Evolutionary conservation across 2,888 invertebrate species (phyloP).

Genomic region (Cheilosia urbana): DNA sequence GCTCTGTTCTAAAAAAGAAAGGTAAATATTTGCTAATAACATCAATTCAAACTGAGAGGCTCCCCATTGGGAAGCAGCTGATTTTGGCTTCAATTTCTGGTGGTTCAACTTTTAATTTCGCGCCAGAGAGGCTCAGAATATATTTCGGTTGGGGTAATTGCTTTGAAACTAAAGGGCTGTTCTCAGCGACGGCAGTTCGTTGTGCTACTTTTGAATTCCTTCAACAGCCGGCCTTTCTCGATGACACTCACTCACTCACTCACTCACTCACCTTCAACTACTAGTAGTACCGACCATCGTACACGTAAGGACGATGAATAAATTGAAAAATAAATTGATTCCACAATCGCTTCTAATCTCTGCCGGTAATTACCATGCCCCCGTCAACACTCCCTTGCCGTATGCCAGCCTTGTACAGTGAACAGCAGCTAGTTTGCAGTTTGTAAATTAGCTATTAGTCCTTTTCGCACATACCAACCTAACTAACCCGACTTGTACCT

Average conservation of each 20-base stretch:
- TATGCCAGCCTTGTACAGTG: background rate
- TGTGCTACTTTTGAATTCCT: too few relatives aligned
- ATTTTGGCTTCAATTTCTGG: too few relatives aligned
- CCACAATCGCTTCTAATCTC: conserved; percentile 2
- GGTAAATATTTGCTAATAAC: background rate
- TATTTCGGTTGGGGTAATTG: too few relatives aligned
- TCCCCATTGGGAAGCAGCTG: background rate
- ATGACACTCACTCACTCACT: background rate
- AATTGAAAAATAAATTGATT: conserved; percentile 6
- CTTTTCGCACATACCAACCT: conserved; percentile 10
- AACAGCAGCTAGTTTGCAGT: background rate
- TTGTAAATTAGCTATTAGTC: conserved; percentile 58
- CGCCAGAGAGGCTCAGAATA: too few relatives aligned
- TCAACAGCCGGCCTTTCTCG: too few relatives aligned
- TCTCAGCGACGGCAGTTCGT: too few relatives aligned
- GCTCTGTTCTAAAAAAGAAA: background rate
- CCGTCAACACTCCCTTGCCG: background rate
- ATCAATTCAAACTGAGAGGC: background rate
- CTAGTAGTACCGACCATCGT: background rate
- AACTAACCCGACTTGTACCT: background rate
- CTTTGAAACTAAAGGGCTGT: too few relatives aligned
- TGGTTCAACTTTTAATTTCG: too few relatives aligned
- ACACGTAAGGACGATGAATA: background rate
- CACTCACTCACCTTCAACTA: background rate
- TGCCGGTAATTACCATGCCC: background rate